Percentiles rank a stretch among this genome's conserved stretches.
Evolutionary conservation across 2,888 invertebrate genomes (phyloP).

Genomic region (Eupeodes luniger): DNA sequence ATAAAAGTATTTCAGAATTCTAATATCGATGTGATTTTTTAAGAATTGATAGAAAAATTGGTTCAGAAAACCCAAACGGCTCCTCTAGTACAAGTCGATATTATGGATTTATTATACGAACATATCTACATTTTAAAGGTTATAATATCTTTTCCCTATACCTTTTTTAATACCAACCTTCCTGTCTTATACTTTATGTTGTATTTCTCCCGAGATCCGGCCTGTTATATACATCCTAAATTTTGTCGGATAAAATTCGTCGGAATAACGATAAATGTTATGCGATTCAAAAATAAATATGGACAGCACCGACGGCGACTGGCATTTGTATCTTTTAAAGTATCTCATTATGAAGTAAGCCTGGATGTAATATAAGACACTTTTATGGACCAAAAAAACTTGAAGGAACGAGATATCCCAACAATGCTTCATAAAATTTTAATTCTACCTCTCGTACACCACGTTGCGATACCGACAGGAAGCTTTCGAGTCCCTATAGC

Average conservation of each 20-base stretch:
- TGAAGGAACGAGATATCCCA: conserved; percentile 1
- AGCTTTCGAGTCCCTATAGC: not conserved
- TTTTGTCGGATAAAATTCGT: not conserved
- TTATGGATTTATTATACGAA: too few relatives aligned
- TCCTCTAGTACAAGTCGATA: too few relatives aligned
- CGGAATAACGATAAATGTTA: conserved; percentile 2
- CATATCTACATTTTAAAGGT: too few relatives aligned
- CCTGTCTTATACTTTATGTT: not conserved
- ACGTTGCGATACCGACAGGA: not conserved
- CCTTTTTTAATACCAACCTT: not conserved
- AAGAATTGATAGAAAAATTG: too few relatives aligned
- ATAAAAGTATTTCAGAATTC: too few relatives aligned
- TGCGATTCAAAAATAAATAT: conserved; percentile 20
- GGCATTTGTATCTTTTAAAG: conserved; percentile 34
- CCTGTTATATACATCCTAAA: not conserved
- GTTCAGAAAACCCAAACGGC: too few relatives aligned
- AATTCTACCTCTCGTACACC: conserved; percentile 53
- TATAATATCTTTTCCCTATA: too few relatives aligned
- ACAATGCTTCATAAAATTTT: conserved; percentile 71
- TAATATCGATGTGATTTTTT: too few relatives aligned
- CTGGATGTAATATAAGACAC: conserved; percentile 46
- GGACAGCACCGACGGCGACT: not conserved
- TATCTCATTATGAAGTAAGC: conserved; percentile 73
- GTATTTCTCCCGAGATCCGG: not conserved
- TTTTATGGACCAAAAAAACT: conserved; percentile 54